These are phyloP conservation scores for Meloidogyne chitwoodi DNA, from an alignment of 1,140 invertebrate genomes.

Conservation along the genomic window DNA sequence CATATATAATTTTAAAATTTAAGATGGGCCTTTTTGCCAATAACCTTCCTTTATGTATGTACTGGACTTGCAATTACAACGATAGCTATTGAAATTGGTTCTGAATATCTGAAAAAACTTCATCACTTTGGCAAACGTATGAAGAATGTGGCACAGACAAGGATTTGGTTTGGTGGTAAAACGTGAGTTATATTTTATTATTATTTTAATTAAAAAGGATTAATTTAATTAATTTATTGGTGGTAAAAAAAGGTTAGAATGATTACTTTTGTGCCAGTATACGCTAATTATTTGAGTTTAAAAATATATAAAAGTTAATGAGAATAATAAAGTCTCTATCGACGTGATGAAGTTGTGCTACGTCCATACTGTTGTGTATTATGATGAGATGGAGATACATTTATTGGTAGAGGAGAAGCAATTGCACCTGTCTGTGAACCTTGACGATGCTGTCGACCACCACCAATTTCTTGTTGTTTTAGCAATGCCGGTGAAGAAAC, in stretches of 20 bases:
- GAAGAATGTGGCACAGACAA: slow-evolving; percentile 51
- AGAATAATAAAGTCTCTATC: not conserved
- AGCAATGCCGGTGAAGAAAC: not conserved
- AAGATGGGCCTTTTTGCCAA: slow-evolving; percentile 43
- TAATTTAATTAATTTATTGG: slow-evolving; percentile 18
- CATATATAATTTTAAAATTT: no score
- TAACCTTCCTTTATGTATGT: slow-evolving; percentile 52
- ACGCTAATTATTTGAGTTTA: no score
- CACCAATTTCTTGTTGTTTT: slow-evolving; percentile 5
- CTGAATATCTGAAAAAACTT: slow-evolving; percentile 45
- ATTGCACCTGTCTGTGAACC: not conserved
- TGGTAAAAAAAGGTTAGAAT: no score
- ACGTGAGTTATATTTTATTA: slow-evolving; percentile 36
- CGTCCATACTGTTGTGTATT: not conserved
- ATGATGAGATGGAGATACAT: not conserved
- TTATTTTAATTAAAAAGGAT: no score
- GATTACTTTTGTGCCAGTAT: no score
- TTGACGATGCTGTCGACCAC: not conserved
- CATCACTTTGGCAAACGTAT: slow-evolving; percentile 46
- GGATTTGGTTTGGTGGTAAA: slow-evolving; percentile 52
- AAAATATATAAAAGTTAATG: no score
- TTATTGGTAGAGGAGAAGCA: not conserved
- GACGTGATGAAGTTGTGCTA: not conserved
- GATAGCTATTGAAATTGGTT: slow-evolving; percentile 49
- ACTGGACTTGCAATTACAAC: slow-evolving; percentile 52